phyloP scores from a whole-genome alignment of 2,888 invertebrate species.

The Carabus problematicus region DNA sequence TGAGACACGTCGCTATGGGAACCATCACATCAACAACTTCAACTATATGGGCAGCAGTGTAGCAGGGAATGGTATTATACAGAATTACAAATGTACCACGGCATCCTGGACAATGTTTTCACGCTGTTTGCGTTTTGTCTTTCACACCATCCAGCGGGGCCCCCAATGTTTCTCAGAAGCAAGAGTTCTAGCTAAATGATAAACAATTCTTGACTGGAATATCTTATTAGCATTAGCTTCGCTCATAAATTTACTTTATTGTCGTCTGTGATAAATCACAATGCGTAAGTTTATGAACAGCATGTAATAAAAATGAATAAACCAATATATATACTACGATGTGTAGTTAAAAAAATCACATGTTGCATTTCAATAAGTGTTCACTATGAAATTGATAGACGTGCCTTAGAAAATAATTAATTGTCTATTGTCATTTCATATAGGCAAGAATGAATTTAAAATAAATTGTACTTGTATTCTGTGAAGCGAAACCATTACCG shows the following conservation, averaged over 20 bases:
- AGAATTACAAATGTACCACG: constrained; percentile 36
- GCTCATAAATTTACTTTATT: constrained; percentile 8
- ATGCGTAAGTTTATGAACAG: not conserved
- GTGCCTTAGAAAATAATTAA: too few relatives aligned
- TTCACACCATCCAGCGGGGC: constrained; percentile 20
- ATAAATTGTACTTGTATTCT: too few relatives aligned
- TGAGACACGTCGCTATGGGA: constrained; percentile 28
- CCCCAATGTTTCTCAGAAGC: constrained; percentile 18
- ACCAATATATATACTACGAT: not conserved
- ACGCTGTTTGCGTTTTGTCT: constrained; percentile 20
- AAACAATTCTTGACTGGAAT: constrained; percentile 22
- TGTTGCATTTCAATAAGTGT: too few relatives aligned
- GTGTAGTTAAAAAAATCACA: not conserved
- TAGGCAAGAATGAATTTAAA: too few relatives aligned
- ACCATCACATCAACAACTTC: constrained; percentile 23
- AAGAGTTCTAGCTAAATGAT: constrained; percentile 3
- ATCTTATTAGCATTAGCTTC: constrained; percentile 19
- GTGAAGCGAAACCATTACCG: not conserved
- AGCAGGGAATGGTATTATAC: constrained; percentile 6
- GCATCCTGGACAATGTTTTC: constrained; percentile 8
- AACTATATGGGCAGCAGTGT: constrained; percentile 15
- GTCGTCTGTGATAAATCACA: not conserved
- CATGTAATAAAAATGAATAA: not conserved
- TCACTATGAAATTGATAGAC: too few relatives aligned
- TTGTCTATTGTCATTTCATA: too few relatives aligned